phyloP scores from a whole-genome alignment of 2,888 invertebrate species.

The Drosophila setosimentum region DNA sequence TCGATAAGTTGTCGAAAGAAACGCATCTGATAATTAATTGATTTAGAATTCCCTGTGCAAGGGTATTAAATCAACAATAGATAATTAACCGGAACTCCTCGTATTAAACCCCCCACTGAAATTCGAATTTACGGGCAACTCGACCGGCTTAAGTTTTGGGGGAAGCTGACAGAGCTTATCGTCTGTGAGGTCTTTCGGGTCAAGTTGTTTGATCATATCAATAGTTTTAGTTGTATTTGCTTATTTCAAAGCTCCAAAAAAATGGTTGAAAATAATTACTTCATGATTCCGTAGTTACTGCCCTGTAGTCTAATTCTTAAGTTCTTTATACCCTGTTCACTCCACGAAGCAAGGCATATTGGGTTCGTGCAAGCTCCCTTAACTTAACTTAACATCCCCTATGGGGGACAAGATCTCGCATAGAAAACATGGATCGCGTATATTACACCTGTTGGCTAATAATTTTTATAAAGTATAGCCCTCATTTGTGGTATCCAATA shows the following conservation, averaged over 20 bases:
- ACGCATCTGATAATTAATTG: not conserved
- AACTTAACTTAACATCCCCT: not conserved
- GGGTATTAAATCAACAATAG: not conserved
- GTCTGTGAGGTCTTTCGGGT: constrained; percentile 29
- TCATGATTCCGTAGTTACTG: constrained; percentile 5
- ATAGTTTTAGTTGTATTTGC: constrained; percentile 31
- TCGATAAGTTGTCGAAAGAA: not conserved
- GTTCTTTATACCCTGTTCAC: constrained; percentile 1
- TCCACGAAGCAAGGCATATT: not conserved
- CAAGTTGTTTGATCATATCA: constrained; percentile 37
- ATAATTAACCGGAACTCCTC: not conserved
- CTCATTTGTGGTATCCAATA: not conserved
- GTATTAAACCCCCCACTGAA: not conserved
- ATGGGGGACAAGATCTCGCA: not conserved
- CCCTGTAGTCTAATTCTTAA: not conserved
- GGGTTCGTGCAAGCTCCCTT: not conserved
- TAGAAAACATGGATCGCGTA: not conserved
- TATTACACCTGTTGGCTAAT: not conserved
- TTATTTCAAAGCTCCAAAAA: constrained; percentile 11
- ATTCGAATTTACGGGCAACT: constrained; percentile 6
- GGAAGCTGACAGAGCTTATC: constrained; percentile 25
- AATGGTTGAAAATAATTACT: not conserved
- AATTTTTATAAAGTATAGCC: not conserved
- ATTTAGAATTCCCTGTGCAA: not conserved
- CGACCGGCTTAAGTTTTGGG: constrained; percentile 19